Conservation (phyloP, 2,797 vertebrate genomes). For the Salmo trutta region DNA sequence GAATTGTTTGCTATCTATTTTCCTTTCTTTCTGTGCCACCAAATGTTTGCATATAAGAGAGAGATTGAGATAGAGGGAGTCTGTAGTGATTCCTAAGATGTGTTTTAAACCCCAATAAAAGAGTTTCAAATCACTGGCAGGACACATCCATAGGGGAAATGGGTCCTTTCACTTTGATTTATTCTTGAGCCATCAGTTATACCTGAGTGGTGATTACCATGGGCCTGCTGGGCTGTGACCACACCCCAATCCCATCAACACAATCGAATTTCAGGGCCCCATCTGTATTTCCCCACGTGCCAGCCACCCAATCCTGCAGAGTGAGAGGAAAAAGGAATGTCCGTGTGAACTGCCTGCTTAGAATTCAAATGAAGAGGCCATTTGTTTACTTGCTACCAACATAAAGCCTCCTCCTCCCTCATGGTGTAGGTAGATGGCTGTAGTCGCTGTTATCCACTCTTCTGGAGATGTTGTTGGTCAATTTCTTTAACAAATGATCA, state of each 20-base stretch:
- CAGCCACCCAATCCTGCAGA: constrained; percentile 39
- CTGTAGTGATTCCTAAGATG: constrained; percentile 43
- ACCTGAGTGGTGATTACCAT: constrained; percentile 58
- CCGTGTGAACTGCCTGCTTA: neutral
- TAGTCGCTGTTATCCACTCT: too few species aligned
- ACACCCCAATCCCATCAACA: constrained; percentile 58
- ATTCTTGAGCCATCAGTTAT: constrained; percentile 60
- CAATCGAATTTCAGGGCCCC: constrained; percentile 57
- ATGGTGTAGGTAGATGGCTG: too few species aligned
- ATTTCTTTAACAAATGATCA: too few species aligned
- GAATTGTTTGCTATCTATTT: too few species aligned
- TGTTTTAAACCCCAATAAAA: constrained; percentile 58
- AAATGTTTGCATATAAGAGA: neutral
- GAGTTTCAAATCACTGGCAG: constrained; percentile 53
- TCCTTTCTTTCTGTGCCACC: too few species aligned
- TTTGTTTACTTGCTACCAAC: neutral
- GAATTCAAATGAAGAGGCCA: neutral
- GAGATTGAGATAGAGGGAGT: constrained; percentile 9
- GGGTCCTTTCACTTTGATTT: constrained; percentile 60
- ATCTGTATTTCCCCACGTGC: constrained; percentile 24
- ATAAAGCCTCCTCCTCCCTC: neutral
- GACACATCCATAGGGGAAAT: constrained; percentile 50
- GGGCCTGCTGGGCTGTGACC: constrained; percentile 53
- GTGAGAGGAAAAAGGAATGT: constrained; percentile 1
- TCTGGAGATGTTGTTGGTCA: too few species aligned